Conservation (phyloP, 1,140 invertebrate genomes). For the Drosophila aff. region DNA sequence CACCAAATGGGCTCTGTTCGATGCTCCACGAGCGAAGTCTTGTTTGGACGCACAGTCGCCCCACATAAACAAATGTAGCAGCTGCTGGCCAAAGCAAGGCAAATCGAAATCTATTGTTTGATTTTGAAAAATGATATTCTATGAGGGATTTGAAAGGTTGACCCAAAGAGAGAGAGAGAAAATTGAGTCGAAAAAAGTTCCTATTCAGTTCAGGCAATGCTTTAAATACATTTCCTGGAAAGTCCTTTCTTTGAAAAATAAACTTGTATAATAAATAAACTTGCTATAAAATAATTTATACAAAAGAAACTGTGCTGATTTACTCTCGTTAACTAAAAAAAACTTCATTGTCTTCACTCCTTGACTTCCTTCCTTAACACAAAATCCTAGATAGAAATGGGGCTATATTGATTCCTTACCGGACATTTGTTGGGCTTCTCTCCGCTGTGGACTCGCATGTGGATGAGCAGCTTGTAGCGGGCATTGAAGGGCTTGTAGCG, state of each 20-base stretch:
- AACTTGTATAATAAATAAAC: not conserved
- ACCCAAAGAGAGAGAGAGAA: not conserved
- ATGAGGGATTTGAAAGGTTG: constrained; percentile 23
- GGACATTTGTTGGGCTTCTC: constrained; percentile 98
- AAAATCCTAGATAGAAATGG: not conserved
- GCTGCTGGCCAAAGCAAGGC: constrained; percentile 28
- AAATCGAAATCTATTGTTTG: constrained; percentile 39
- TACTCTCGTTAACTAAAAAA: too few species aligned
- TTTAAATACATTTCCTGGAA: not conserved
- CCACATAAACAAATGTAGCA: constrained; percentile 57
- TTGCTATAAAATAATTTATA: not conserved
- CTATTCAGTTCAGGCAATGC: not conserved
- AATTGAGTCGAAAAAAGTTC: not conserved
- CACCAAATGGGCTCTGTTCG: constrained; percentile 20
- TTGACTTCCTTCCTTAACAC: not conserved
- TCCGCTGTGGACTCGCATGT: constrained; percentile 98
- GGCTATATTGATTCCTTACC: constrained; percentile 88
- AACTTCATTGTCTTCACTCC: too few species aligned
- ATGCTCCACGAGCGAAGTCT: constrained; percentile 9
- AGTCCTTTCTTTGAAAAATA: not conserved
- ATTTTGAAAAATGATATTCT: constrained; percentile 61
- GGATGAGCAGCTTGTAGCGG: constrained; percentile 97
- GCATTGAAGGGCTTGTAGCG: constrained; percentile 96
- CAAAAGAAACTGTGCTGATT: not conserved
- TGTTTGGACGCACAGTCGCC: constrained; percentile 44